A percentile compares a stretch with the other conserved stretches of the same genome.
Conservation (phyloP, 2,113 vertebrate genomes). For the Erpornis zantholeuca region DNA sequence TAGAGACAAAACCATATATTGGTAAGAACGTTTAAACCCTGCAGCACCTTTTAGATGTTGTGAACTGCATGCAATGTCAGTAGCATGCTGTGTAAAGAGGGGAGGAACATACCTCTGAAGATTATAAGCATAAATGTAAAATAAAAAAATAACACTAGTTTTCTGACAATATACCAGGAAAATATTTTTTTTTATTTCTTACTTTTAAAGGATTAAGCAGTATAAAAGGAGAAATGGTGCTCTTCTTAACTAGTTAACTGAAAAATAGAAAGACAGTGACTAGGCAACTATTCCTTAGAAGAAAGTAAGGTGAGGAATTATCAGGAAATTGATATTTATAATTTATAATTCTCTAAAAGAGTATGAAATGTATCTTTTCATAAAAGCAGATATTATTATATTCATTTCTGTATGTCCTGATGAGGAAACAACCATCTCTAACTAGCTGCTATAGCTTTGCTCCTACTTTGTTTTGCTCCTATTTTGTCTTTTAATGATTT, state of each 20-base stretch:
- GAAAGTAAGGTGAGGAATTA: background rate
- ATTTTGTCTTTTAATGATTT: background rate
- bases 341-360: slow-evolving; percentile 35
- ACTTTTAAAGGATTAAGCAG: slow-evolving; percentile 20
- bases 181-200: background rate
- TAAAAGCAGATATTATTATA: background rate
- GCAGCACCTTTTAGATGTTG: background rate
- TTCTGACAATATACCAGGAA: background rate
- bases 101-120: background rate
- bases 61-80: background rate
- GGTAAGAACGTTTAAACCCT: background rate
- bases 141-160: background rate
- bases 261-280: slow-evolving; percentile 13
- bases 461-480: background rate
- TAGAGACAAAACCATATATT: background rate
- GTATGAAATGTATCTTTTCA: background rate
- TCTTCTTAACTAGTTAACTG: slow-evolving; percentile 34
- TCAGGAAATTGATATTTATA: background rate
- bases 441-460: slow-evolving; percentile 17
- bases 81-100: background rate
- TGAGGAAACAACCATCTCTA: slow-evolving; percentile 29
- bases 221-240: slow-evolving; percentile 7
- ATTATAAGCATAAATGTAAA: slow-evolving; percentile 39
- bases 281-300: background rate
- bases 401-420: slow-evolving; percentile 20